Evolutionary conservation across 1,140 invertebrate species (phyloP), one percentile per base, ranked within the genome.

Genomic region (Microvelia longipes): DNA sequence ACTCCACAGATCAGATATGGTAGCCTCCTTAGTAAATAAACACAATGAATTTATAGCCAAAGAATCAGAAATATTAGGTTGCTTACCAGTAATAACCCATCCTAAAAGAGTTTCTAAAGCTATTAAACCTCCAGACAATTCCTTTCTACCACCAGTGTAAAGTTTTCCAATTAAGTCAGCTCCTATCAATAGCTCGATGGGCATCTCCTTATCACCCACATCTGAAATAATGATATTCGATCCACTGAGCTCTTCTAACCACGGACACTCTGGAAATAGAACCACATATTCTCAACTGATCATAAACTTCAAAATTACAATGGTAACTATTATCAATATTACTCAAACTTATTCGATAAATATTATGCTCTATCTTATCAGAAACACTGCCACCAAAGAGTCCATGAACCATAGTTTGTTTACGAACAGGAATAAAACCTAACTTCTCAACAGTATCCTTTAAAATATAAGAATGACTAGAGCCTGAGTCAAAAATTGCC

Each of bases 171-270:
- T 29, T 68, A 68, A 19, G 27, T 68, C 68, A 60, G 68, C 28
- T 60, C 68, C 30, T 35, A 50, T 68, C 19, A 68, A 60, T 15
- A 68, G 60, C 13, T 68, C 30, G 2, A 68, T 68, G 50, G 68
- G 68, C 35, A 50, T 50, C 5, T 19, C 19, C 15, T 60, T 29
- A n/a, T 35, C 25, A 15, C 50, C 50, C 25, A 68, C 24, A 60
- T 68, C 28, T 60, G 25, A 27, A 15, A 68, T 11, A 24, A 19
- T n/a, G 2, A 24, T 68, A n/a, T 26, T 28, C 11, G 24, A 15
- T 50, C 50, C 27, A n/a, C 24, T 50, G 1, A 68, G 68, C 50
- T 68, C 68, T 50, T 68, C 15, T 11, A 25, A n/a, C 30, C 68
- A 68, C 2, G 30, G 28, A n/a, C 68, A 28, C 2, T 68, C 29